These are phyloP conservation scores for Drosophila sordidapex DNA, from an alignment of 2,888 invertebrate species.

Conservation along the genomic window DNA sequence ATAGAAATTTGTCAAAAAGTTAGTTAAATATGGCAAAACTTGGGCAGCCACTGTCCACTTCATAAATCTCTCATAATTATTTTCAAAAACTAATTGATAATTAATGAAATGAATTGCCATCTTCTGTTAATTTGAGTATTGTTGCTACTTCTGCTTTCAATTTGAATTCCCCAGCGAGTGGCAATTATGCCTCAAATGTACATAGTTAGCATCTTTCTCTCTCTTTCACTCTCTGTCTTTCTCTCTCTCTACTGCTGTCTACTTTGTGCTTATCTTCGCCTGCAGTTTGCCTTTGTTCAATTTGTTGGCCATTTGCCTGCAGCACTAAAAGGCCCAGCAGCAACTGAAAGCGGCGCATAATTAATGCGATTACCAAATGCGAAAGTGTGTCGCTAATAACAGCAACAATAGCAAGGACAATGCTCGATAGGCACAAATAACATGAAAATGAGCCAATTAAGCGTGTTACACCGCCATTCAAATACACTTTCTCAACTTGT, in stretches of 20 bases:
- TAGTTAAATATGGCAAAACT: constrained; percentile 28
- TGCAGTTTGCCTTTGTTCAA: constrained; percentile 74
- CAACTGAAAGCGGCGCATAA: constrained; percentile 70
- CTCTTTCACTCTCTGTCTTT: not conserved
- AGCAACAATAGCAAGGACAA: constrained; percentile 47
- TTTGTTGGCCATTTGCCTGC: constrained; percentile 72
- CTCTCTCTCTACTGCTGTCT: constrained; percentile 4
- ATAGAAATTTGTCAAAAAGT: constrained; percentile 59
- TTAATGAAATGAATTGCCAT: constrained; percentile 73
- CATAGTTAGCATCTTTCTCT: constrained; percentile 3
- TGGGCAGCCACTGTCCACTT: constrained; percentile 40
- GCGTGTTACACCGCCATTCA: not conserved
- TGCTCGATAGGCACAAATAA: constrained; percentile 32
- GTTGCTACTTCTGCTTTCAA: constrained; percentile 46
- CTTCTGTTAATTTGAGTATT: constrained; percentile 43
- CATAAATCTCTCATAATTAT: constrained; percentile 68
- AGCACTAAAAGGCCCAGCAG: constrained; percentile 68
- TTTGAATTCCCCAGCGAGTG: constrained; percentile 70
- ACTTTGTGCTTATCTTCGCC: constrained; percentile 44
- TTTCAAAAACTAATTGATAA: constrained; percentile 79
- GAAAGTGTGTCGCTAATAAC: constrained; percentile 74
- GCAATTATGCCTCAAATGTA: constrained; percentile 64
- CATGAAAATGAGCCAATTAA: constrained; percentile 1
- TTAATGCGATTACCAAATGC: constrained; percentile 78
- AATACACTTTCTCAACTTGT: constrained; percentile 23